Conservation (phyloP, 1,140 invertebrate genomes). For the Zaprionus ornatus region DNA sequence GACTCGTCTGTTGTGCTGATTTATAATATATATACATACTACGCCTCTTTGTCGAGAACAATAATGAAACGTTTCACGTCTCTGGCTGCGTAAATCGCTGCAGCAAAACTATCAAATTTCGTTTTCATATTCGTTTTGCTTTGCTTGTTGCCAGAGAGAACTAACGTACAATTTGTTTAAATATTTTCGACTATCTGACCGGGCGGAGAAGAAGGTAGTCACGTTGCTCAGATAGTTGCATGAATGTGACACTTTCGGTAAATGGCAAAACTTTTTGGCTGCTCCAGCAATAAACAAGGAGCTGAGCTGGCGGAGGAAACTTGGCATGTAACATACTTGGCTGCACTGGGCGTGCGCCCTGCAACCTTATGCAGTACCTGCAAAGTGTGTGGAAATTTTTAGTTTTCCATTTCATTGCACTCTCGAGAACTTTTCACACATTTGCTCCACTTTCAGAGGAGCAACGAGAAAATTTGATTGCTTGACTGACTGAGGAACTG, state of each 20-base stretch:
- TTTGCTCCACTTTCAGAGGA: slow-evolving; percentile 18
- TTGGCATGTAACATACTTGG: slow-evolving; percentile 4
- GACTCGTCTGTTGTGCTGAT: too few relatives aligned
- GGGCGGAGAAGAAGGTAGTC: background rate
- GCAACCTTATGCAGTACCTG: background rate
- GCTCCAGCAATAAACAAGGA: background rate
- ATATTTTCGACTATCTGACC: slow-evolving; percentile 23
- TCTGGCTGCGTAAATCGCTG: slow-evolving; percentile 1
- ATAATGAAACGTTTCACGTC: background rate
- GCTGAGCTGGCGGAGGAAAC: background rate
- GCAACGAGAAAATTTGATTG: slow-evolving; percentile 16
- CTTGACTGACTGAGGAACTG: slow-evolving; percentile 8
- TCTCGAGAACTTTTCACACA: slow-evolving; percentile 20
- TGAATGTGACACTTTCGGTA: slow-evolving; percentile 32
- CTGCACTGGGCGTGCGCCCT: background rate
- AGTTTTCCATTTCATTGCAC: slow-evolving; percentile 34
- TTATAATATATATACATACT: too few relatives aligned
- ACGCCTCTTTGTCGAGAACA: too few relatives aligned
- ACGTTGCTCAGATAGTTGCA: slow-evolving; percentile 4
- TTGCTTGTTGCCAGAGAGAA: background rate
- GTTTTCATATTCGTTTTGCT: background rate
- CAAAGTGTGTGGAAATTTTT: slow-evolving; percentile 17
- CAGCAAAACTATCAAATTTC: slow-evolving; percentile 12
- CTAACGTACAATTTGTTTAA: slow-evolving; percentile 56
- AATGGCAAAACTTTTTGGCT: slow-evolving; percentile 32